A percentile compares a stretch with the other conserved stretches of the same genome.
Conservation (phyloP, 2,888 invertebrate genomes). For the Bembecia ichneumoniformis region DNA sequence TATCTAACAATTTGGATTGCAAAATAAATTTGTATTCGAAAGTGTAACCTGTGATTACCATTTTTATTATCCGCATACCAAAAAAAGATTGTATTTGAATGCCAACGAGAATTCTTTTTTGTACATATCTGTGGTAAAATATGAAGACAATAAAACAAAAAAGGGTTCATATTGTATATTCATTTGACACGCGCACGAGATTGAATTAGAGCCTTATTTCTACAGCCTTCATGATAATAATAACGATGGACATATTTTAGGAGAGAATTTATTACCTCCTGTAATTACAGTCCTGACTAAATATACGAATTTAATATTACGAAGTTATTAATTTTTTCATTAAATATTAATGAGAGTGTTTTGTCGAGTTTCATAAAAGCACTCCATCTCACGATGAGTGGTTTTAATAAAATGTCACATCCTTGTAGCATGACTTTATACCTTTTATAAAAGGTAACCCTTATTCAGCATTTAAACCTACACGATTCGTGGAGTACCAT, state of each 20-base stretch:
- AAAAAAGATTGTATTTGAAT: background rate
- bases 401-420: no score
- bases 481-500: no score
- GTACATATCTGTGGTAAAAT: background rate
- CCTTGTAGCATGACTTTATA: no score
- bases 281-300: no score
- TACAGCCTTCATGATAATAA: background rate
- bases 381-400: no score
- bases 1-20: background rate
- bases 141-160: background rate
- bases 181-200: slow-evolving; percentile 5
- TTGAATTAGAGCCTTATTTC: slow-evolving; percentile 2
- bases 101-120: background rate
- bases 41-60: background rate
- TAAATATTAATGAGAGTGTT: no score
- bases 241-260: background rate
- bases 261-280: no score
- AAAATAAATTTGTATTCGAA: background rate
- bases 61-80: background rate
- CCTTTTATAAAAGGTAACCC: no score
- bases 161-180: slow-evolving; percentile 4
- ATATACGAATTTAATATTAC: no score
- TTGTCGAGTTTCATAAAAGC: no score
- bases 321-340: no score
- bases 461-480: no score